Conservation (phyloP, 2,888 invertebrate genomes). For the Protonemura montana region DNA sequence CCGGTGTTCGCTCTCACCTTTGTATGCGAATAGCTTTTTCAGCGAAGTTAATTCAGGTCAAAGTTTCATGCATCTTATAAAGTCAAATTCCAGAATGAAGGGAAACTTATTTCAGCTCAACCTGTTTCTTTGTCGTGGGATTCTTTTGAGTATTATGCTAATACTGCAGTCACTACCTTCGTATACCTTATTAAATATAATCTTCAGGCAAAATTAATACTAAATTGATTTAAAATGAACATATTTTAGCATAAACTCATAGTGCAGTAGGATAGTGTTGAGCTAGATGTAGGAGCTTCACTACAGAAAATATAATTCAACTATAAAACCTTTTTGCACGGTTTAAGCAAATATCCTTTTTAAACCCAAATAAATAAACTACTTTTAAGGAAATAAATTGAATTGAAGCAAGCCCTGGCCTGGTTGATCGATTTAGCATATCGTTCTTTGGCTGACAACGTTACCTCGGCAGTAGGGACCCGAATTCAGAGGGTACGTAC, state of each 20-base stretch:
- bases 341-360: too few species aligned
- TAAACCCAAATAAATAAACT: slow-evolving; percentile 24
- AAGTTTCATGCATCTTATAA: slow-evolving; percentile 13
- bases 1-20: not conserved
- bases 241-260: slow-evolving; percentile 1
- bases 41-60: slow-evolving; percentile 24
- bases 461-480: not conserved
- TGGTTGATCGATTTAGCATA: slow-evolving; percentile 27
- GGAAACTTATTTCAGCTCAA: slow-evolving; percentile 4
- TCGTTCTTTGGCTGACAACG: slow-evolving; percentile 32
- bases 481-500: too few species aligned
- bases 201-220: not conserved
- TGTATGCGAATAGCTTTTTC: not conserved
- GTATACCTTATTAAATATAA: not conserved
- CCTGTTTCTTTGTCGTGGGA: not conserved
- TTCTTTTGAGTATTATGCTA: slow-evolving; percentile 12
- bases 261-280: not conserved
- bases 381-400: slow-evolving; percentile 28
- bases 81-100: slow-evolving; percentile 7
- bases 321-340: not conserved
- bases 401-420: not conserved
- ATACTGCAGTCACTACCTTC: not conserved
- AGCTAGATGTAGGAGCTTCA: not conserved
- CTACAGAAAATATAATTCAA: not conserved
- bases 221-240: not conserved